Conservation (phyloP, 2,797 vertebrate species). For the Masticophis lateralis region DNA sequence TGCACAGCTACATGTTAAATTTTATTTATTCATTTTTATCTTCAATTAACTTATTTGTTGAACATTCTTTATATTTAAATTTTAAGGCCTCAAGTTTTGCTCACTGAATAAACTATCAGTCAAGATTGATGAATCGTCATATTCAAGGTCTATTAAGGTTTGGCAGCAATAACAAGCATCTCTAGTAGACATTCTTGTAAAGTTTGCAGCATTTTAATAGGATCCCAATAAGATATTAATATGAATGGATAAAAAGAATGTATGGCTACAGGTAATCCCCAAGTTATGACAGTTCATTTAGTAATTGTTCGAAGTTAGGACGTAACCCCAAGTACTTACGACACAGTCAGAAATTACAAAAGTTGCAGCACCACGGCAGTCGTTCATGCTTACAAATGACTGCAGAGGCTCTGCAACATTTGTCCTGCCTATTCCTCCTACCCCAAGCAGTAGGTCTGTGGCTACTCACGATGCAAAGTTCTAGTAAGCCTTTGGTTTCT, state of each 20-base stretch:
- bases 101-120: not conserved
- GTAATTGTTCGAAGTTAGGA: too few species aligned
- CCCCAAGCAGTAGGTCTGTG: too few species aligned
- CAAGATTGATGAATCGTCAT: not conserved
- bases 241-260: not conserved
- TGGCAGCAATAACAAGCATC: not conserved
- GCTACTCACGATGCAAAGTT: too few species aligned
- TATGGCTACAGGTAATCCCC: not conserved
- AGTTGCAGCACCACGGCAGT: too few species aligned
- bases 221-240: not conserved
- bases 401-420: too few species aligned
- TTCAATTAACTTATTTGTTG: not conserved
- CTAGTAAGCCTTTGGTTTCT: too few species aligned
- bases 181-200: not conserved
- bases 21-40: not conserved
- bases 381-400: too few species aligned
- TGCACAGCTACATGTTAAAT: not conserved
- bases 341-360: too few species aligned
- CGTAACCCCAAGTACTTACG: too few species aligned
- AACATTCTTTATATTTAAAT: not conserved
- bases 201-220: not conserved
- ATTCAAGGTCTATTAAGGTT: not conserved
- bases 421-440: too few species aligned
- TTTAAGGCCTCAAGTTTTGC: not conserved
- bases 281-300: too few species aligned